These are phyloP conservation scores for Heterotilapia buettikoferi DNA, from an alignment of 2,113 vertebrate genomes.

Conservation along the genomic window DNA sequence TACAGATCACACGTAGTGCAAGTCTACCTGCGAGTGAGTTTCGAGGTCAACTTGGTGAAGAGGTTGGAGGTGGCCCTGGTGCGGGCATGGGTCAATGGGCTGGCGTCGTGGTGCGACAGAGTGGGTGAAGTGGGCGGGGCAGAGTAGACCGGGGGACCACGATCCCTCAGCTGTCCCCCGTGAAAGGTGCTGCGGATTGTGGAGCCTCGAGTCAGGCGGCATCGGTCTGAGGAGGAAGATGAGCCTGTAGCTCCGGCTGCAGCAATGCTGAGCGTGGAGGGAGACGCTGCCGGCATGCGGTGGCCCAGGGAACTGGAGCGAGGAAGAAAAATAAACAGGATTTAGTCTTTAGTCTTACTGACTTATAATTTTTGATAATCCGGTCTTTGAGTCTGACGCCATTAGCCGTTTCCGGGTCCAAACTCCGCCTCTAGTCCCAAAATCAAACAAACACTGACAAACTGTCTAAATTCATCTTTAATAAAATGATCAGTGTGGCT, in stretches of 20 bases:
- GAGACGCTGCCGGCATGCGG: constrained; percentile 76
- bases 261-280: constrained; percentile 83
- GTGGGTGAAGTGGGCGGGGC: constrained; percentile 87
- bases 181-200: constrained; percentile 92
- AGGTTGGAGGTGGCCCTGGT: constrained; percentile 88
- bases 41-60: constrained; percentile 94
- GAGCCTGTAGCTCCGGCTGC: constrained; percentile 72
- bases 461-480: background rate
- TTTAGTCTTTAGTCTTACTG: background rate
- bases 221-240: constrained; percentile 80
- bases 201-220: constrained; percentile 83
- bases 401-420: background rate
- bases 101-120: constrained; percentile 79
- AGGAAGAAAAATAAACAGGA: background rate
- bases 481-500: background rate
- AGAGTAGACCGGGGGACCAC: constrained; percentile 77
- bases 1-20: background rate
- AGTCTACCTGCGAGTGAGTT: constrained; percentile 87
- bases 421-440: background rate
- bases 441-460: background rate
- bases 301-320: constrained; percentile 74
- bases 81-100: constrained; percentile 79
- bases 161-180: constrained; percentile 87
- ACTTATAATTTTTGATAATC: background rate
- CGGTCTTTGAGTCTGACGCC: background rate